Evolutionary conservation across 2,888 invertebrate genomes (phyloP).

Genomic region (Agrochola lychnidis): DNA sequence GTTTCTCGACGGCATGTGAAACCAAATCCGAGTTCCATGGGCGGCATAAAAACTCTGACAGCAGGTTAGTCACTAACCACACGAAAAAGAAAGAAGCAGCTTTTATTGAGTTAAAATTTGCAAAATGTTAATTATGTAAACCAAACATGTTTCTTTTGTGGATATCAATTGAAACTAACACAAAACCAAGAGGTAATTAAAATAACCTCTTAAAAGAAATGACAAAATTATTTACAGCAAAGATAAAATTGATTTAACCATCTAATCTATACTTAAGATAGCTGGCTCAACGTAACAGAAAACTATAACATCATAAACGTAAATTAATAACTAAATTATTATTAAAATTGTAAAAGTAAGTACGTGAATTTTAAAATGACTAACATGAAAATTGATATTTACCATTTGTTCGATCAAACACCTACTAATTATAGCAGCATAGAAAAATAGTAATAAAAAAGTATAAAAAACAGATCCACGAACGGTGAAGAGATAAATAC

Average conservation of each 20-base stretch:
- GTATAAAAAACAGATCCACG: constrained; percentile 84
- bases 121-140: constrained; percentile 38
- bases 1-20: too few relatives aligned
- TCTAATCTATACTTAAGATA: constrained; percentile 61
- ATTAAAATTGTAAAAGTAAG: constrained; percentile 61
- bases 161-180: constrained; percentile 21
- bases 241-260: constrained; percentile 42
- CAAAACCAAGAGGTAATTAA: constrained; percentile 29
- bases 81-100: too few relatives aligned
- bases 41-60: too few relatives aligned
- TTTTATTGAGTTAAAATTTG: constrained; percentile 42
- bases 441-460: constrained; percentile 72
- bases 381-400: constrained; percentile 66
- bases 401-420: constrained; percentile 71
- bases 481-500: constrained; percentile 79
- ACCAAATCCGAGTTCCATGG: too few relatives aligned
- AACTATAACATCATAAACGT: constrained; percentile 62
- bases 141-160: constrained; percentile 17
- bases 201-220: too few relatives aligned
- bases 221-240: constrained; percentile 48
- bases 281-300: constrained; percentile 66
- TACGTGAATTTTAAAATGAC: constrained; percentile 64
- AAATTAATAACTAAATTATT: constrained; percentile 59
- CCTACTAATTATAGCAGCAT: constrained; percentile 60
- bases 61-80: too few relatives aligned